Base-by-base conservation (phyloP, 2,113 vertebrate species). In the Ceyx cyanopectus region DNA sequence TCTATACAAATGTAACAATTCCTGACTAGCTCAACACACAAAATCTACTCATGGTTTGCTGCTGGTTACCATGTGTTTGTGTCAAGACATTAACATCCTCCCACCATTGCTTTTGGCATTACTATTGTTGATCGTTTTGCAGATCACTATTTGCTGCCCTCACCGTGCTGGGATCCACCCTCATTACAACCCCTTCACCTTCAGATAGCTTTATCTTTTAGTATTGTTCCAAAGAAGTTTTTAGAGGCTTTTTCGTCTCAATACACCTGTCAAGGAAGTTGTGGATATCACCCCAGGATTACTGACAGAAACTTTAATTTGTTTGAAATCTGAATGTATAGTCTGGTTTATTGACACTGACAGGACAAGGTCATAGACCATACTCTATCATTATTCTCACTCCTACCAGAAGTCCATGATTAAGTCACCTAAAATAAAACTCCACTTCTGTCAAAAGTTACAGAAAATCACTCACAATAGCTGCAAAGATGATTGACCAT, bases 81-180 rank as follows among this genome's bases (percentile, higher is more conserved):
- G 94, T 90, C 95, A 96, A 74, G 41, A 89, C 51, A 80, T 75
- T 11, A 56, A 95, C 95, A 97, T 97, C 97, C 90, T 96, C 97
- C 91, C 82, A 87, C 93, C 96, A 70, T 70, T 97, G 83, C 97
- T 97, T 97, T 91, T 50, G 50, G 72, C 7, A 5, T 43, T 53
- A 58, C 10, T 6, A 2, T 85, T 96, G 87, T 92, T 56, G 41
- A 15, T 10, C 32, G 73, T 57, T 78, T 27, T 96, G 94, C 95
- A 97, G 94, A 97, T 97, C 96, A 96, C 88, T 94, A 92, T 96
- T 97, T 98, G 98, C 98, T 97, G 97, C 89, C 94, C 96, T 95
- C 90, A 50, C 95, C 90, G 94, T 56, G 80, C 94, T 88, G 96
- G 92, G 95, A 89, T 88, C 54, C 87, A 94, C 90, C 95, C 95